A percentile compares a stretch with the other conserved stretches of the same genome.
phyloP scores from a whole-genome alignment of 1,140 invertebrate species.

The Maconellicoccus hirsutus region DNA sequence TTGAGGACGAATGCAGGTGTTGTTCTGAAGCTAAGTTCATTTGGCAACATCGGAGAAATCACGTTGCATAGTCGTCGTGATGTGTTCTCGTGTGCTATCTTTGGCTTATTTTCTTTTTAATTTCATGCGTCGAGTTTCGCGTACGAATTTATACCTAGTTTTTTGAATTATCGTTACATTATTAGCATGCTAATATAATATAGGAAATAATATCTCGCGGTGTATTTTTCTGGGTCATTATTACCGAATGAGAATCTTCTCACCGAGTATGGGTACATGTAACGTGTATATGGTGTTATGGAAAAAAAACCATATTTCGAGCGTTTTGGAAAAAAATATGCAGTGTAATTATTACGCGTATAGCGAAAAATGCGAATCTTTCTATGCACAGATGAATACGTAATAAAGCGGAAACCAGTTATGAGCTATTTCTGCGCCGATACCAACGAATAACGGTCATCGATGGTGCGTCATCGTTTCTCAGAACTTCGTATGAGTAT shows the following conservation, averaged over 20 bases:
- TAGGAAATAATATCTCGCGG: background rate
- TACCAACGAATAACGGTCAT: background rate
- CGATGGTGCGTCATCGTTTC: background rate
- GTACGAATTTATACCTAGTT: too few relatives aligned
- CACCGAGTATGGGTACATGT: background rate
- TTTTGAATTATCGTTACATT: too few relatives aligned
- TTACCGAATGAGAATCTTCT: background rate
- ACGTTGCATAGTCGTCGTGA: background rate
- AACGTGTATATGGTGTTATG: background rate
- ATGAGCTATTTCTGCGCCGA: background rate
- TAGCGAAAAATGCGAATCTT: background rate
- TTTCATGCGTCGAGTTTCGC: background rate
- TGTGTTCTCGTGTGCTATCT: background rate
- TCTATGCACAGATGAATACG: background rate
- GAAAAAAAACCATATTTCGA: background rate
- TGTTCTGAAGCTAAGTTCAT: background rate
- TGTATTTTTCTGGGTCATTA: background rate
- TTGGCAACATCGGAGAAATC: background rate
- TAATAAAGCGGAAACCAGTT: background rate
- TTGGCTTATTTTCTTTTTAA: background rate
- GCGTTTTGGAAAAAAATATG: too few relatives aligned
- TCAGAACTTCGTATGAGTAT: background rate
- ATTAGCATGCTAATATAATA: background rate
- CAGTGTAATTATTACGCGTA: background rate
- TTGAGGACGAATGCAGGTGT: background rate